phyloP scores from a whole-genome alignment of 1,140 invertebrate genomes.

The Drosophila ironensis region DNA sequence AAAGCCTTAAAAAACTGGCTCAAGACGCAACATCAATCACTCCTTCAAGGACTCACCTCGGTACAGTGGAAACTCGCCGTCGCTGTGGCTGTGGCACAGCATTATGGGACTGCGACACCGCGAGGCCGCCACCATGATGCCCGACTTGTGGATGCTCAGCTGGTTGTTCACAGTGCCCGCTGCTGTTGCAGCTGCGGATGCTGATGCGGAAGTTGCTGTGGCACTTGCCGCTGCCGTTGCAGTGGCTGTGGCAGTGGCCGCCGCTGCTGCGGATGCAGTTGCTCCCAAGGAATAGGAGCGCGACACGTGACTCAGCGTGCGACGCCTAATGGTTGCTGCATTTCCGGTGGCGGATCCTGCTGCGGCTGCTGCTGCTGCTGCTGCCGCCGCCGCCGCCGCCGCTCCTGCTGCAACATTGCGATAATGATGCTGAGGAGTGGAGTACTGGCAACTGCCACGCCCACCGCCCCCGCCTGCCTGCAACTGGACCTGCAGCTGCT shows the following conservation, averaged over 20 bases:
- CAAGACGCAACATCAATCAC: no score
- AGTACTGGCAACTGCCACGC: conserved; percentile 54
- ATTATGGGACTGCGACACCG: conserved; percentile 87
- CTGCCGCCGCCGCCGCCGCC: conserved; percentile 28
- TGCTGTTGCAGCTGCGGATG: conserved; percentile 2
- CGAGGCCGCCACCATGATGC: conserved; percentile 68
- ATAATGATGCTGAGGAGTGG: conserved; percentile 75
- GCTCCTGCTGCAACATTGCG: conserved; percentile 29
- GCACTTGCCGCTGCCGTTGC: conserved; percentile 9
- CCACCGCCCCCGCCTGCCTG: background rate
- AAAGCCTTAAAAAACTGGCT: background rate
- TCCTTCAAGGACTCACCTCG: conserved; percentile 68
- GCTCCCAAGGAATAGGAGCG: conserved; percentile 72
- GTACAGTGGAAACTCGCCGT: conserved; percentile 91
- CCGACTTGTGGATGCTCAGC: conserved; percentile 65
- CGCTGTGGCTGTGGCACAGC: conserved; percentile 90
- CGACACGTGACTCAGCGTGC: conserved; percentile 72
- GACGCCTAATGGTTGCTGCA: conserved; percentile 67
- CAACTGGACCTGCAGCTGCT: conserved; percentile 47
- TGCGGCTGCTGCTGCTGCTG: conserved; percentile 27
- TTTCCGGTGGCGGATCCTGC: conserved; percentile 15
- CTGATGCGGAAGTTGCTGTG: conserved; percentile 10
- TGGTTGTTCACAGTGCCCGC: conserved; percentile 26
- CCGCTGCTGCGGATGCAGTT: conserved; percentile 32
- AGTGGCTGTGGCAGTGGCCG: conserved; percentile 9